Evolutionary conservation across 2,113 vertebrate species (phyloP), one percentile per base, ranked within the genome.

Genomic region (Thymallus thymallus): DNA sequence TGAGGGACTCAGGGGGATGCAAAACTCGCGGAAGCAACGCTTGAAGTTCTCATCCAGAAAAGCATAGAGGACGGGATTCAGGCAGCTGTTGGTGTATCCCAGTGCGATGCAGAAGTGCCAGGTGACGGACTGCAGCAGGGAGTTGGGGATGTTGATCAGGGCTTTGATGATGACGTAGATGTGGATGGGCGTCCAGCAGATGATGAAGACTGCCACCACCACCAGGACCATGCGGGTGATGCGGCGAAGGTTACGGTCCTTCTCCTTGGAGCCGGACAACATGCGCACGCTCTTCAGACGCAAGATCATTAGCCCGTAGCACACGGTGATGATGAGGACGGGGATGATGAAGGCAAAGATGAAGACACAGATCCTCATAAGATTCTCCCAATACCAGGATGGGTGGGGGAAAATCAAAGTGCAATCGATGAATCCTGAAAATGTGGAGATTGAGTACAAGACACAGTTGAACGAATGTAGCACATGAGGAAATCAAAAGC

Each of bases 21-120:
- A 99, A 94, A 99, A 99, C 91, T 99, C 97, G 79, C 96, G 93
- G 92, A 99, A 99, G 85, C 98, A 99, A 66, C 98, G 93, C 87
- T 99, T 99, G 90, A 99, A 99, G 92, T 99, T 99, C 89, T 99
- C 97, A 73, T 99, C 98, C 90, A 99, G 91, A 91, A 98, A 99
- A 10, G 97, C 97, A 10, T 99, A 99, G 61, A 99, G 97, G 73
- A 99, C 96, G 0, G 98, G 98, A 85, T 99, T 99, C 82, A 99
- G 95, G 85, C 98, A 91, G 58, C 90, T 99, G 93, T 99, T 99
- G 76, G 96, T 98, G 85, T 99, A 99, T 72, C 98, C 98, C 73
- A 99, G 91, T 30, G 98, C 95, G 63, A 99, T 99, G 89, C 98
- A 99, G 91, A 99, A 98, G 89, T 99, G 97, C 97, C 97, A 99